phyloP scores from a whole-genome alignment of 2,888 invertebrate genomes.

The Andrena camellia region DNA sequence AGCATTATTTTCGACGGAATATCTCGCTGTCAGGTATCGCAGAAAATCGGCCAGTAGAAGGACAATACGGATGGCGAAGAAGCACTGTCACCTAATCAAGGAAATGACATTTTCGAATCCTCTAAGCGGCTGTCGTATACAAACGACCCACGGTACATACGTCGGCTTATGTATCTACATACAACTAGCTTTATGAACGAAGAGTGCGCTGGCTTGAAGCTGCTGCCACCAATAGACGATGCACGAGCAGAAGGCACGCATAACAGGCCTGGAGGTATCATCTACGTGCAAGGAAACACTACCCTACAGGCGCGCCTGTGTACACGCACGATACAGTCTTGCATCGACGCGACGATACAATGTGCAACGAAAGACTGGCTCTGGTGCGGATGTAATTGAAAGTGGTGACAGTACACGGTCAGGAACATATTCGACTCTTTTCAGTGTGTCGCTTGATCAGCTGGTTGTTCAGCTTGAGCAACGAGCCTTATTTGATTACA shows the following conservation, averaged over 20 bases:
- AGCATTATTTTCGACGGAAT: constrained; percentile 61
- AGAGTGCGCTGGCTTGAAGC: constrained; percentile 63
- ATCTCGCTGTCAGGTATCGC: constrained; percentile 42
- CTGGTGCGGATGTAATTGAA: constrained; percentile 41
- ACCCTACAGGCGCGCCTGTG: constrained; percentile 3
- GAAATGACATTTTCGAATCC: constrained; percentile 57
- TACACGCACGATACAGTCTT: not conserved
- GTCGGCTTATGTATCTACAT: constrained; percentile 23
- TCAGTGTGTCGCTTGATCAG: constrained; percentile 18
- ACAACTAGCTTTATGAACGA: constrained; percentile 48
- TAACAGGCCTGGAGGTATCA: constrained; percentile 27
- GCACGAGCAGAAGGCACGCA: constrained; percentile 34
- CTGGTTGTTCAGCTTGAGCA: constrained; percentile 28
- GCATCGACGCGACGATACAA: constrained; percentile 31
- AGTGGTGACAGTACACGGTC: constrained; percentile 26
- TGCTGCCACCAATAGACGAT: constrained; percentile 60
- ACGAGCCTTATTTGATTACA: constrained; percentile 64
- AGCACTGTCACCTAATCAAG: constrained; percentile 54
- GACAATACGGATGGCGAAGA: constrained; percentile 18
- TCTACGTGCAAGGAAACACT: constrained; percentile 16
- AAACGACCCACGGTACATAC: constrained; percentile 32
- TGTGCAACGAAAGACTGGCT: constrained; percentile 21
- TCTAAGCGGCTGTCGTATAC: constrained; percentile 37
- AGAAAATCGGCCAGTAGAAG: constrained; percentile 10
- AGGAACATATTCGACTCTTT: constrained; percentile 30